Evolutionary conservation across 2,888 invertebrate genomes (phyloP), one percentile per base, ranked within the genome.

Genomic region (Orthosia gracilis): DNA sequence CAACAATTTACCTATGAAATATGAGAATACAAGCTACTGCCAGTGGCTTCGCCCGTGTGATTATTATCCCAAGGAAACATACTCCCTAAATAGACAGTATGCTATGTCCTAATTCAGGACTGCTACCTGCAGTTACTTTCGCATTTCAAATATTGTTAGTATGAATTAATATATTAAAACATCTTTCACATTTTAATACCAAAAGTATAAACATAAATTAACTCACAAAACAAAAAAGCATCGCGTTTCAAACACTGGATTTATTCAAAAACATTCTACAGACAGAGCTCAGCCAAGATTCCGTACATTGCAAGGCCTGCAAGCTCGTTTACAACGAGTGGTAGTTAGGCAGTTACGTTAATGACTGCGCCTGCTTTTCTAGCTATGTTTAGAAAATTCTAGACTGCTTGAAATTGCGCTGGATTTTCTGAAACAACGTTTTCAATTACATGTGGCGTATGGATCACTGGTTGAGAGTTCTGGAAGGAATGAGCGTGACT

Each of bases 361-460:
- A 85, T 85, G 85, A 85, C 75, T 73, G 4, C 52, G 67, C 61
- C 31, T 31, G 82, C 75, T 57, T 49, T 69, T 31, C 65, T 52
- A 52, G 72, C 64, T 71, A 59, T 78, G 78, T 83, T 85, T 80
- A 80, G 83, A 83, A 83, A 78, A 78, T 71, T 74, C 73, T 72
- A 73, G 61, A 69, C 67, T 23, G 17, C 11, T 74, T 47, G 21
- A 78, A 74, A 69, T 61, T 66, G 49, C 52, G 17, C 49, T 57
- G 40, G 31, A 45, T 58, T 78, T 78, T 73, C 66, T 74, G 82
- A 54, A 65, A 82, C 62, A 74, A 62, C 58, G 62, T 78, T 78
- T 82, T 71, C 82, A 82, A 82, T 78, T 82, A 82, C 68, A 61
- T 49, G 68, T 62, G 31, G 47, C 64, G 13, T 62, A 61, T 69